phyloP scores from a whole-genome alignment of 1,140 invertebrate genomes.

The Apis laboriosa region DNA sequence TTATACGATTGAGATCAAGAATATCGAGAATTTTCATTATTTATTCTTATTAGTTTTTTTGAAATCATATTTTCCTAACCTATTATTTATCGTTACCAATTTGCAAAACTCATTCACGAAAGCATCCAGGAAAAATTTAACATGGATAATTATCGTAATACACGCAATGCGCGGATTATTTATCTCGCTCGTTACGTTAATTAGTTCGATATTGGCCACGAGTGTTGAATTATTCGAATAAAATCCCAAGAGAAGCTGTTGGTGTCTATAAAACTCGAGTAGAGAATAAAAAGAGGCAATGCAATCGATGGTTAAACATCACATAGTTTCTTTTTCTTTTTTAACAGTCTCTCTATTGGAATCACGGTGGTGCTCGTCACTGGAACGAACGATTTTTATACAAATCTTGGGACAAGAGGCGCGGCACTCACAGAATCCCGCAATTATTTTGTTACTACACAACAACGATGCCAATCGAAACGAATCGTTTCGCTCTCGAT shows the following conservation, averaged over 20 bases:
- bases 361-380: background rate
- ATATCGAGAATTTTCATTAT: background rate
- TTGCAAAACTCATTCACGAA: background rate
- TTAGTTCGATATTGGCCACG: background rate
- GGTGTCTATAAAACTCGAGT: too few species aligned
- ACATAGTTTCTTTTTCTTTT: background rate
- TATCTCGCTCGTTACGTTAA: background rate
- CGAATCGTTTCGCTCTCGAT: background rate
- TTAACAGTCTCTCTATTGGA: background rate
- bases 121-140: background rate
- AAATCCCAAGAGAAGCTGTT: background rate
- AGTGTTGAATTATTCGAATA: background rate
- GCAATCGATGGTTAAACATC: background rate
- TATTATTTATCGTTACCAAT: background rate
- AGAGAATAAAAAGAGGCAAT: background rate
- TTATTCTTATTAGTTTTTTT: background rate
- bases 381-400: background rate
- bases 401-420: background rate
- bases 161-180: background rate
- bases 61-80: too few species aligned
- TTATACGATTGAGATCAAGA: background rate
- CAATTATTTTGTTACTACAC: background rate
- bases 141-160: background rate
- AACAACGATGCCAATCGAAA: constrained; percentile 1
- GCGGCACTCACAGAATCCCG: background rate